Evolutionary conservation across 2,888 invertebrate genomes (phyloP).

Genomic region (Leucoma salicis): DNA sequence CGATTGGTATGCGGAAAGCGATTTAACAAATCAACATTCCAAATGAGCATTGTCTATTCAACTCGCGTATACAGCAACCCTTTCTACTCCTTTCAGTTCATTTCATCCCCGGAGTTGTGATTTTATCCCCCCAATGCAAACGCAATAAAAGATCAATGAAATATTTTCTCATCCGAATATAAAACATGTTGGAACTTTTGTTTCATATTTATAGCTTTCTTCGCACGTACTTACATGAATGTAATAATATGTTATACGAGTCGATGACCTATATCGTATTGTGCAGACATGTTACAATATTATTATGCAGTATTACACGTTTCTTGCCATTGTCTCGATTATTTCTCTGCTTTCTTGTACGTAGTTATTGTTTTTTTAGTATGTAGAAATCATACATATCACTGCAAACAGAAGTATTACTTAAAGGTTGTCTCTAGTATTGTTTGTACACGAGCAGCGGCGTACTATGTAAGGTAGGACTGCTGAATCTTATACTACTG

Average conservation of each 20-base stretch:
- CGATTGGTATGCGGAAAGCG: slow-evolving; percentile 61
- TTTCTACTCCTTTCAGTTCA: slow-evolving; percentile 63
- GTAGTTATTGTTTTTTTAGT: too few relatives aligned
- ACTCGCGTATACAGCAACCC: slow-evolving; percentile 59
- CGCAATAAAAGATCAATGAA: slow-evolving; percentile 59
- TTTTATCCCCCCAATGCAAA: slow-evolving; percentile 60
- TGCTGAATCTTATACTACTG: too few relatives aligned
- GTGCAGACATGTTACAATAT: too few relatives aligned
- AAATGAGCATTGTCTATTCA: slow-evolving; percentile 58
- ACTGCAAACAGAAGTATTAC: too few relatives aligned
- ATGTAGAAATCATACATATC: too few relatives aligned
- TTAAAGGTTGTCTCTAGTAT: too few relatives aligned
- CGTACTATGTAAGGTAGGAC: too few relatives aligned
- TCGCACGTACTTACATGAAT: slow-evolving; percentile 1
- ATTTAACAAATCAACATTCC: slow-evolving; percentile 66
- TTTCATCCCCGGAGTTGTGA: slow-evolving; percentile 64
- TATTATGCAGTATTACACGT: too few relatives aligned
- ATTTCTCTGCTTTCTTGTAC: too few relatives aligned
- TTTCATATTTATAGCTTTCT: slow-evolving; percentile 12
- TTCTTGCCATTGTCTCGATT: too few relatives aligned
- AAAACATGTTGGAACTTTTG: slow-evolving; percentile 25
- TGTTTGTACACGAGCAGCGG: too few relatives aligned
- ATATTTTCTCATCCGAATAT: slow-evolving; percentile 34
- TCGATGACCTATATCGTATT: slow-evolving; percentile 1
- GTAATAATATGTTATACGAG: slow-evolving; percentile 3